Percentiles rank a stretch among this genome's conserved stretches.
These are phyloP conservation scores for Esperia sulphurella DNA, from an alignment of 2,888 invertebrate genomes.

Conservation along the genomic window DNA sequence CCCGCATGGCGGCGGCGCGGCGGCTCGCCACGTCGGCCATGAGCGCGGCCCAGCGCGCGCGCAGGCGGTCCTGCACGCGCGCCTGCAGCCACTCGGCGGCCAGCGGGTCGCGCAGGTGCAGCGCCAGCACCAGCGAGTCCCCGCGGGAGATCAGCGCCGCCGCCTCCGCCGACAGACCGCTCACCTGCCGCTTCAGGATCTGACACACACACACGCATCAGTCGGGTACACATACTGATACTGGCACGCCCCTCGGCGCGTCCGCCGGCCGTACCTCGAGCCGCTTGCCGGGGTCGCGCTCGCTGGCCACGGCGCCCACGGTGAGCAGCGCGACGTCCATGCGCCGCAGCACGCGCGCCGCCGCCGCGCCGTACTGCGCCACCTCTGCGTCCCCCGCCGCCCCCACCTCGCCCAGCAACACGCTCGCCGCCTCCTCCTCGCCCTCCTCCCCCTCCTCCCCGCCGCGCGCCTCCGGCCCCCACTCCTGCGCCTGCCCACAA, in stretches of 20 bases:
- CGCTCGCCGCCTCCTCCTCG: neutral
- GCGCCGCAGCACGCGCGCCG: slow-evolving; percentile 55
- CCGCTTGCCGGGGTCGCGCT: slow-evolving; percentile 81
- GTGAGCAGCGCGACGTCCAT: slow-evolving; percentile 80
- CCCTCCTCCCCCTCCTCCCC: neutral
- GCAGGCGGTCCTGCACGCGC: slow-evolving; percentile 51
- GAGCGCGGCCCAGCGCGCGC: slow-evolving; percentile 79
- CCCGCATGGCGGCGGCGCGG: slow-evolving; percentile 59
- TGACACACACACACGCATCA: slow-evolving; percentile 27
- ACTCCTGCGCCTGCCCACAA: slow-evolving; percentile 7
- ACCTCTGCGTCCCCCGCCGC: slow-evolving; percentile 30
- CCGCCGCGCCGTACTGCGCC: slow-evolving; percentile 32
- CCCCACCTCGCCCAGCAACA: slow-evolving; percentile 15
- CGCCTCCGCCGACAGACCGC: slow-evolving; percentile 85
- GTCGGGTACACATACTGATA: too few relatives aligned
- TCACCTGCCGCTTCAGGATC: slow-evolving; percentile 82
- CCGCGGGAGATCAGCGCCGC: slow-evolving; percentile 88
- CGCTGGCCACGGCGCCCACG: slow-evolving; percentile 77
- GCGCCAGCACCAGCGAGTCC: slow-evolving; percentile 85
- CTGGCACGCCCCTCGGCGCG: too few relatives aligned
- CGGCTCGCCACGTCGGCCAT: slow-evolving; percentile 75
- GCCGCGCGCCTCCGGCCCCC: neutral
- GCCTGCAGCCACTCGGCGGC: slow-evolving; percentile 66
- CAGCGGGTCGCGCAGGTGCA: slow-evolving; percentile 76
- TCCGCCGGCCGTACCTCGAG: slow-evolving; percentile 68